These are phyloP conservation scores for Cecropterus lyciades DNA, from an alignment of 1,140 invertebrate species.

Conservation along the genomic window DNA sequence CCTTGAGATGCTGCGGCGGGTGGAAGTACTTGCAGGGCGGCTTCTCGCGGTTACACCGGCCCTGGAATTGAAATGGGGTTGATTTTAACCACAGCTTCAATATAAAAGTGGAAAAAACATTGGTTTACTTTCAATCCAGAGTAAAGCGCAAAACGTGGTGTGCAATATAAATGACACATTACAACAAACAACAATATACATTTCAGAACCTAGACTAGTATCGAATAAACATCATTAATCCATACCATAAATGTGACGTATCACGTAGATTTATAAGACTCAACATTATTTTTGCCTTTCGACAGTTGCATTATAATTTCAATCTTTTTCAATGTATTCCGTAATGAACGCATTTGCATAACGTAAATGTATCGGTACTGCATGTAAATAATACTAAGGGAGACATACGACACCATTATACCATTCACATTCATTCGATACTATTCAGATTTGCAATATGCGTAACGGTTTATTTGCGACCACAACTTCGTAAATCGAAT, in stretches of 20 bases:
- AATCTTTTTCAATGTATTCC: background rate
- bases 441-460: constrained; percentile 61
- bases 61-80: constrained; percentile 92
- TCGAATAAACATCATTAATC: no score
- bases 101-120: background rate
- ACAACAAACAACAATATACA: no score
- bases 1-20: constrained; percentile 99
- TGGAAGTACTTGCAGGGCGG: constrained; percentile 99
- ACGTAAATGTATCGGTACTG: constrained; percentile 5
- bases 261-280: no score
- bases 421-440: constrained; percentile 49
- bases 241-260: no score
- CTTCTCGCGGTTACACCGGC: constrained; percentile 99
- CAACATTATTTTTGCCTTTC: no score
- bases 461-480: constrained; percentile 43
- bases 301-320: no score
- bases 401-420: constrained; percentile 24
- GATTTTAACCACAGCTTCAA: no score
- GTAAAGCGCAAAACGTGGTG: no score
- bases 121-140: no score
- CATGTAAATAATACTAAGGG: constrained; percentile 17
- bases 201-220: no score
- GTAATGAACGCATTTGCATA: background rate
- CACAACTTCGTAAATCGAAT: constrained; percentile 45
- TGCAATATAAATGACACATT: no score